Base-by-base conservation (phyloP, 2,888 invertebrate genomes). In the Emmelina monodactyla region DNA sequence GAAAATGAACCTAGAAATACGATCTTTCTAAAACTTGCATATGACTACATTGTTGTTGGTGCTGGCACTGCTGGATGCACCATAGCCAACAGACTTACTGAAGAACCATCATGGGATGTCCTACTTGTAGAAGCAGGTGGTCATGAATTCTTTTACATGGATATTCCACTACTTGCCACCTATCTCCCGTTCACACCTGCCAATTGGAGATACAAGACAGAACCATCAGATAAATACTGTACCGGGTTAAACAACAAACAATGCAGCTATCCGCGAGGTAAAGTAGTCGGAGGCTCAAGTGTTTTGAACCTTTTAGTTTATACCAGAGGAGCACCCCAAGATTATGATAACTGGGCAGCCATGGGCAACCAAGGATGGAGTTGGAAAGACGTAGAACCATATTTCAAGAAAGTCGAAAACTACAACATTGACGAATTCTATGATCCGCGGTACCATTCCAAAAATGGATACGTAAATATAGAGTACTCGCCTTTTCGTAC, bases 201-300 rank as follows among this genome's bases (percentile, higher is more conserved):
- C 50, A 85, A 88, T 43, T 91, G 90, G 89, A 85, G 84, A 31
- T 90, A 88, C 60, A 82, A 82, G 31, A 85, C 87, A 41, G 85
- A 86, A 46, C 85, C 83, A 4, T 7, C 6, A 3, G 25, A 25
- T 10, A 25, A 11, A 25, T 25, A 25, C 25, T 25, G 25, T 11
- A 10, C 3, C 3, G 25, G 25, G 4, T 25, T 25, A 7, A 22
- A 19, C 13, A 4, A 14, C 5, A 29, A 29, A 10, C 14, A 29
- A 12, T 14, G 29, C 29, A 29, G 11, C 6, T 25, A 11, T 9
- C 25, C 25, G 6, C 4, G 25, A 10, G 25, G 25, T 7, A 25
- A 25, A 10, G 25, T 25, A 9, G n/a, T 10, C 3, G 25, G 25
- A 25, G 25, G 25, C 4, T 25, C 25, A 3, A 25, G 25, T 10